These are phyloP conservation scores for Eristalis pertinax DNA, from an alignment of 2,888 invertebrate species.

Conservation along the genomic window DNA sequence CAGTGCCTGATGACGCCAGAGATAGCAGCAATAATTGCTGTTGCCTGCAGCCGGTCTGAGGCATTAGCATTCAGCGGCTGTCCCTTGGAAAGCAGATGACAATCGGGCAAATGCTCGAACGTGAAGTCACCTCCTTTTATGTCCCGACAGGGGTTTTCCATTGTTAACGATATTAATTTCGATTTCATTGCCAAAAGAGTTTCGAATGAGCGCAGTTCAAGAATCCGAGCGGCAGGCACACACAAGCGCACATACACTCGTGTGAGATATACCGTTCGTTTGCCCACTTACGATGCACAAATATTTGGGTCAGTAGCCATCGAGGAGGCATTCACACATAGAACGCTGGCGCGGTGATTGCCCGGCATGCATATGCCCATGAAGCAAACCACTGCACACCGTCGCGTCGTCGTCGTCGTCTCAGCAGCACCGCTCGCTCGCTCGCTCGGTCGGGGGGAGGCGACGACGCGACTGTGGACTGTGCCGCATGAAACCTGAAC, in stretches of 20 bases:
- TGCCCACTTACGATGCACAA: constrained; percentile 71
- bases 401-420: constrained; percentile 1
- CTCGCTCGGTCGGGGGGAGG: not conserved
- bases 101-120: constrained; percentile 51
- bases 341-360: constrained; percentile 38
- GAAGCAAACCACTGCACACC: constrained; percentile 13
- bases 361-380: constrained; percentile 48
- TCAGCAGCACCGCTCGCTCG: not conserved
- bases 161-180: constrained; percentile 53
- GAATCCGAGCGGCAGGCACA: not conserved
- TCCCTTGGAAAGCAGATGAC: constrained; percentile 46
- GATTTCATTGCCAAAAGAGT: constrained; percentile 54
- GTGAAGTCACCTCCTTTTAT: constrained; percentile 55
- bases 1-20: constrained; percentile 48
- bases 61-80: constrained; percentile 57
- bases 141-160: constrained; percentile 25
- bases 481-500: constrained; percentile 30
- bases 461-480: not conserved
- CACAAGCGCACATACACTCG: constrained; percentile 6
- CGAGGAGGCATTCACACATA: constrained; percentile 62
- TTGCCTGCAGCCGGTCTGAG: not conserved
- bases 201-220: not conserved
- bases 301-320: constrained; percentile 71
- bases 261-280: constrained; percentile 56
- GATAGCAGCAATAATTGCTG: constrained; percentile 33